These are phyloP conservation scores for Isichthys henryi DNA, from an alignment of 2,113 vertebrate species.

Conservation along the genomic window DNA sequence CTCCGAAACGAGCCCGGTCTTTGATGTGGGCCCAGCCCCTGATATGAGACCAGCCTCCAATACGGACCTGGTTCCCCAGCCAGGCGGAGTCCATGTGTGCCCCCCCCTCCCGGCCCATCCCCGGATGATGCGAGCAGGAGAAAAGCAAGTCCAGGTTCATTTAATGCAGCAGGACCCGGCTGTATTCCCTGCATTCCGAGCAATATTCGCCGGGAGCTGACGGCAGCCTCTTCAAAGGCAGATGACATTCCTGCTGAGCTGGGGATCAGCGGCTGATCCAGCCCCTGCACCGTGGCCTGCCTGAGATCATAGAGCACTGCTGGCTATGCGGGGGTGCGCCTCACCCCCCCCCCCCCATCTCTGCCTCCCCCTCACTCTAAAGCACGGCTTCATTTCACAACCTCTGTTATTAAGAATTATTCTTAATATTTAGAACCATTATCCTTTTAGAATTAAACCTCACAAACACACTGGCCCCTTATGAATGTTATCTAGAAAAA, in stretches of 20 bases:
- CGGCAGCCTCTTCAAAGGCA: constrained; percentile 56
- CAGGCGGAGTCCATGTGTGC: constrained; percentile 26
- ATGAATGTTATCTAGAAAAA: background rate
- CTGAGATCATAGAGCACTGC: background rate
- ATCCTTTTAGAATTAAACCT: background rate
- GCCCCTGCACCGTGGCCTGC: background rate
- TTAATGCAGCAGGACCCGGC: constrained; percentile 57
- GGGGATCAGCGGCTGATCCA: constrained; percentile 48
- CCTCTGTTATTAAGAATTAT: background rate
- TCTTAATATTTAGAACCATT: background rate
- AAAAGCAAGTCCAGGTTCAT: constrained; percentile 46
- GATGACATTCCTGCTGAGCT: constrained; percentile 56
- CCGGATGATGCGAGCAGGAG: constrained; percentile 46
- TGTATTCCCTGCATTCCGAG: constrained; percentile 58
- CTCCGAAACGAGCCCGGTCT: background rate
- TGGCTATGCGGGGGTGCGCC: background rate
- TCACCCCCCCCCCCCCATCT: background rate
- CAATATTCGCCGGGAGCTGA: constrained; percentile 53
- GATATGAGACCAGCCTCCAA: background rate
- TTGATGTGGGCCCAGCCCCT: background rate
- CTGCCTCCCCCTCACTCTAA: background rate
- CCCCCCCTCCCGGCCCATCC: constrained; percentile 31
- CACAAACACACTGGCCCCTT: background rate
- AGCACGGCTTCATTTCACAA: background rate
- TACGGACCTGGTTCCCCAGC: background rate